Evolutionary conservation across 37 sponge, comb jelly and placozoan genomes (phyloP).

Genomic region (Aphrocallistes beatrix): DNA sequence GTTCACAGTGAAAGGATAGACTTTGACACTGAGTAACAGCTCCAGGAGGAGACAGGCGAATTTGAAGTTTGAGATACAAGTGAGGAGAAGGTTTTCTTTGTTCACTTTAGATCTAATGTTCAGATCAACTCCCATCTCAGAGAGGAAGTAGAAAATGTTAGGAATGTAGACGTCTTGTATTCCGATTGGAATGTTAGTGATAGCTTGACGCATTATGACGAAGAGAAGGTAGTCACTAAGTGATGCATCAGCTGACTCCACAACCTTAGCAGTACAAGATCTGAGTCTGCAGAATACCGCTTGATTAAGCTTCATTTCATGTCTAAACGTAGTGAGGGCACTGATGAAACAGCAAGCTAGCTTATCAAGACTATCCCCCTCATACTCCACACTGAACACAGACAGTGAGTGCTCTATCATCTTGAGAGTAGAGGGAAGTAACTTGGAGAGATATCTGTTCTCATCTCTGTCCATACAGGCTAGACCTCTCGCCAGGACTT

Average conservation of each 20-base stretch:
- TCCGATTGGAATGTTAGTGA: conserved; percentile 5
- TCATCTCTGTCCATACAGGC: conserved; percentile 12
- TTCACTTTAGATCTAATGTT: not conserved
- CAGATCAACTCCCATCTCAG: not conserved
- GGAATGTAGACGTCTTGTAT: not conserved
- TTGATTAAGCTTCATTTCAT: too few relatives aligned
- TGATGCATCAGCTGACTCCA: too few relatives aligned
- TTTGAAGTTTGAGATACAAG: not conserved
- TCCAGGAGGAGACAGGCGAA: not conserved
- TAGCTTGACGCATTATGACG: not conserved
- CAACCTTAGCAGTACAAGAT: too few relatives aligned
- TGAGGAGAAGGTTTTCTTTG: not conserved
- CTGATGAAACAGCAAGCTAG: not conserved
- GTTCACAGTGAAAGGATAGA: not conserved
- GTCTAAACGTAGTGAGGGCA: not conserved
- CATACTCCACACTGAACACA: not conserved
- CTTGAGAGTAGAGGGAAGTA: not conserved
- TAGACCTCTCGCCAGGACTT: not conserved
- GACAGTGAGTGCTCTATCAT: not conserved
- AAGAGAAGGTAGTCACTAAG: not conserved
- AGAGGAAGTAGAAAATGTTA: not conserved
- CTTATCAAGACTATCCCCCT: not conserved
- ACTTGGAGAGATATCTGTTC: not conserved
- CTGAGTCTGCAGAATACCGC: too few relatives aligned
- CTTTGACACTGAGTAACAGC: not conserved